Percentiles rank a stretch among this genome's conserved stretches.
These are phyloP conservation scores for Drosophila paracracens DNA, from an alignment of 2,888 invertebrate genomes.

Conservation along the genomic window DNA sequence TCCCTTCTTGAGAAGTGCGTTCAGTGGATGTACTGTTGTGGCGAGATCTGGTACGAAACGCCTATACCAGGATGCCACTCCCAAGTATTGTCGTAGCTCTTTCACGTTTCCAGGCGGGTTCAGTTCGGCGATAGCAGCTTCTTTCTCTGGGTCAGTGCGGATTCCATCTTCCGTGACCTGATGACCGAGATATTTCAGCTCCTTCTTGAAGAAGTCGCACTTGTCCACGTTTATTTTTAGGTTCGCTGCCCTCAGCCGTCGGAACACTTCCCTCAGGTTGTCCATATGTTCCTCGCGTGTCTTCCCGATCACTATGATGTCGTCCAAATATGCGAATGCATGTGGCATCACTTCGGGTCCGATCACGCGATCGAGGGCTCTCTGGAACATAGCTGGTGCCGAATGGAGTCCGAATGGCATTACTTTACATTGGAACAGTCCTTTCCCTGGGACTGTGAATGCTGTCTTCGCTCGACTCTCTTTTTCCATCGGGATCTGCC, in stretches of 20 bases:
- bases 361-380: too few relatives aligned
- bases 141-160: not conserved
- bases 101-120: not conserved
- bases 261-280: too few relatives aligned
- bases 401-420: too few relatives aligned
- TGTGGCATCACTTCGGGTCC: not conserved
- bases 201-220: too few relatives aligned
- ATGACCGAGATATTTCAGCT: too few relatives aligned
- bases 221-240: too few relatives aligned
- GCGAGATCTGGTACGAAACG: not conserved
- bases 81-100: not conserved
- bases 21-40: not conserved
- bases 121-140: not conserved
- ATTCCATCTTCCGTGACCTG: not conserved
- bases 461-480: not conserved
- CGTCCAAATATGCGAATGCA: not conserved
- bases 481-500: too few relatives aligned
- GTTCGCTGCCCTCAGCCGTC: too few relatives aligned
- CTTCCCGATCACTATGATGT: not conserved
- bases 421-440: too few relatives aligned
- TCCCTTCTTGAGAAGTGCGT: not conserved
- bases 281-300: too few relatives aligned
- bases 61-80: not conserved
- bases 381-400: too few relatives aligned
- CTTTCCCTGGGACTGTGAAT: too few relatives aligned